Conservation (phyloP, 2,888 invertebrate genomes). For the Aphodius granarius region DNA sequence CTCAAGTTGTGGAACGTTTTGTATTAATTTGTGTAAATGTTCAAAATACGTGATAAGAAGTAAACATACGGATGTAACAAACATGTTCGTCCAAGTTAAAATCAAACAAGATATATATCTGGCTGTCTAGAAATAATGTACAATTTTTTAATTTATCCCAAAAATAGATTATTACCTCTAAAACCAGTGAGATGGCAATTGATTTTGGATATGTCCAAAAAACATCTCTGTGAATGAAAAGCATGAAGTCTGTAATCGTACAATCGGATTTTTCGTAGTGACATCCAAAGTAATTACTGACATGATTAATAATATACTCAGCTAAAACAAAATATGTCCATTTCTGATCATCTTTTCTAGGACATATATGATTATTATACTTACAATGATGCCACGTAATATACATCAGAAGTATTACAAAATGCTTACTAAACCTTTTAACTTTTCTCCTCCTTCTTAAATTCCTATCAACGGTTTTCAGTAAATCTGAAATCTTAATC, state of each 20-base stretch:
- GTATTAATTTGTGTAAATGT: not conserved
- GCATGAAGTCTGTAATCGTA: not conserved
- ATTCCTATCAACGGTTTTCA: not conserved
- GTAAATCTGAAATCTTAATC: not conserved
- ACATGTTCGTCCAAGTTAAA: not conserved
- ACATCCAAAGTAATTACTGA: not conserved
- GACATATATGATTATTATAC: not conserved
- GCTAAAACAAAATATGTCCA: not conserved
- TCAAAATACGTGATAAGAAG: not conserved
- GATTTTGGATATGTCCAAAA: conserved; percentile 7
- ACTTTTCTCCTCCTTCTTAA: not conserved
- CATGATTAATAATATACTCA: not conserved
- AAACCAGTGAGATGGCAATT: not conserved
- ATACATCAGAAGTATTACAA: not conserved
- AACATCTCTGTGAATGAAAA: not conserved
- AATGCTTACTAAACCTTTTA: not conserved
- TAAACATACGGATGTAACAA: not conserved
- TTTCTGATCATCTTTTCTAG: not conserved
- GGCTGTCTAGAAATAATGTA: not conserved
- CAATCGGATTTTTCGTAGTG: not conserved
- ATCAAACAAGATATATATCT: not conserved
- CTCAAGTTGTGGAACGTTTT: not conserved
- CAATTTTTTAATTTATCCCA: not conserved
- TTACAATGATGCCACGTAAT: not conserved
- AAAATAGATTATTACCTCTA: not conserved